These are phyloP conservation scores for Thunnus maccoyii DNA, from an alignment of 2,113 vertebrate genomes.

Conservation along the genomic window DNA sequence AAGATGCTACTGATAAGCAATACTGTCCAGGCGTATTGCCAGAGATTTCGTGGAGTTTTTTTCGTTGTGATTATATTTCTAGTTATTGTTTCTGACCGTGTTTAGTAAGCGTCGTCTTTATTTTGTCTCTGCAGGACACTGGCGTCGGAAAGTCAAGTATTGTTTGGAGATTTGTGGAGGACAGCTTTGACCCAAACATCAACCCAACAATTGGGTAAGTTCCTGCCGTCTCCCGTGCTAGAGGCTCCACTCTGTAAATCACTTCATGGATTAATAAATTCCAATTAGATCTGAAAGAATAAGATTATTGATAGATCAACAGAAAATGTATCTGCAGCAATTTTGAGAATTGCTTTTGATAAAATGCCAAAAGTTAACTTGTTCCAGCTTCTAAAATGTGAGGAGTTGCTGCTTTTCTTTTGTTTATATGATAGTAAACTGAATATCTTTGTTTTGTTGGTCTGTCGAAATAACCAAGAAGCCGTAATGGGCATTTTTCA, in stretches of 20 bases:
- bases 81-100: slow-evolving; percentile 6
- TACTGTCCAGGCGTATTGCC: slow-evolving; percentile 11
- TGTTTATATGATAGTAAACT: no score
- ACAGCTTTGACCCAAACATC: slow-evolving; percentile 97
- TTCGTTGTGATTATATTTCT: not conserved
- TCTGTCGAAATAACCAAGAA: no score
- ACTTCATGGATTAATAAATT: not conserved
- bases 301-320: no score
- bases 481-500: no score
- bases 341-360: no score
- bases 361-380: no score
- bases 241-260: not conserved
- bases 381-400: no score
- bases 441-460: no score
- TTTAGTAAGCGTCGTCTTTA: slow-evolving; percentile 28
- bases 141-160: slow-evolving; percentile 97
- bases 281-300: not conserved
- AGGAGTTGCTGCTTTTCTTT: no score
- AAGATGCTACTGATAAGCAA: not conserved
- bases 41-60: slow-evolving; percentile 6
- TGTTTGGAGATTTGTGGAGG: slow-evolving; percentile 96
- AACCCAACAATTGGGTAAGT: slow-evolving; percentile 98
- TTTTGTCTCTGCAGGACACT: slow-evolving; percentile 87
- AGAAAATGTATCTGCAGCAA: no score
- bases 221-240: not conserved